Evolutionary conservation across 2,797 vertebrate species (phyloP), one percentile per base, ranked within the genome.

Genomic region (Halcyon chelicuti): DNA sequence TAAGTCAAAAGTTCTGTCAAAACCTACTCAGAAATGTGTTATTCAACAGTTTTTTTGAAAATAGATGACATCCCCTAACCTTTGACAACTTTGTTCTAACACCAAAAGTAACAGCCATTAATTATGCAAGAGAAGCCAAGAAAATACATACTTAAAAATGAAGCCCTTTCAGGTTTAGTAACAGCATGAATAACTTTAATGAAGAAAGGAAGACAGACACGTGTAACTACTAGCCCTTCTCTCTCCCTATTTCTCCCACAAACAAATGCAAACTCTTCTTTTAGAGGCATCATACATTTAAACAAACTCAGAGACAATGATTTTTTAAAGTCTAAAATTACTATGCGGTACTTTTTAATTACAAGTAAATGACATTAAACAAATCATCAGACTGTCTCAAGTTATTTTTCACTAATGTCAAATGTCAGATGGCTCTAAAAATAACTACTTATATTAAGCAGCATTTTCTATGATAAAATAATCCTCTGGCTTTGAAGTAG

Each of bases 401-500:
- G 61, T 80, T 86, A 63, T 44, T 52, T 80, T 86, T 83, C 35
- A 47, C 23, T 62, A 72, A 66, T 16, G 28, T 60, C 57, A 68
- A 94, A 86, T 74, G 25, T 60, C 58, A 68, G 93, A 84, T 74
- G 51, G 49, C 49, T 91, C 61, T 83, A 88, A 93, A 94, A 93
- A 80, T 51, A 88, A 66, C n/a, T 88, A 40, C 62, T 75, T 86
- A 84, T 9, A 70, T 73, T 77, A 68, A 87, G 76, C 26, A 83
- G 47, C 33, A 78, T 65, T 80, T 91, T 93, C 44, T 33, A 47
- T 8, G 8, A 84, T 39, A 88, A 83, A 94, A 86, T 39, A 90
- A 88, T 79, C 39, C 58, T 78, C 47, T 35, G 57, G 12, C 61
- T 94, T 76, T 67, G 63, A 77, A 90, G 49, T 58, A 78, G 29